Base-by-base conservation (phyloP, 92 coral and sea anemone species). In the Palythoa grandis region DNA sequence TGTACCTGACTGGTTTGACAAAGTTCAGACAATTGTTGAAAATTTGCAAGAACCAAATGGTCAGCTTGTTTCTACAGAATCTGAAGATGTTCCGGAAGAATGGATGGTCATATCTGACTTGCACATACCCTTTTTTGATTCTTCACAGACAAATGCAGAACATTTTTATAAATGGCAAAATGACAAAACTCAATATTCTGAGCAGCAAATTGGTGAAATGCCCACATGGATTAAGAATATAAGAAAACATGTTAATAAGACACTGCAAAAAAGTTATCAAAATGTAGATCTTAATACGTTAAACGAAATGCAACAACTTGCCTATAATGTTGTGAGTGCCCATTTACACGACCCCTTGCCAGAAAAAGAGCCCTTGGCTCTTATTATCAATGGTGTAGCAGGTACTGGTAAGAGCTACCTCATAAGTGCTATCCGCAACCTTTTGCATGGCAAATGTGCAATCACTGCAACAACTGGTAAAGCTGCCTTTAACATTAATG, bases 1-100 rank as follows among this genome's bases (percentile, higher is more conserved):
- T 86, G 96, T 93, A 20, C 89, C 96, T 12, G 96, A 93, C 86
- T 93, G 92, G 96, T 88, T 93, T 86, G 92, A 93, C 85, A 93
- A 93, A 91, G 87, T 91, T 52, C 92, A 88, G 63, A 47, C 86
- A 56, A 88, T 88, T 83, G 39, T 93, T 79, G 89, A 86, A 83
- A 88, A 76, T 53, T 92, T 90, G 78, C 82, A 93, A 73, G 66
- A 88, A 79, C 54, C 86, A 86, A 82, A 70, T 72, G 89, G 78
- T 68, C 90, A 65, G 70, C 39, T 2, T 13, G n/a, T 25, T 87
- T 52, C 25, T 7, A 84, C 72, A 52, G 86, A 87, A 57, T 11
- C 78, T 78, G 89, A 17, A 52, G 65, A 86, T 56, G 74, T 79
- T 39, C 54, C 1, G 25, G 61, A 61, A 56, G 47, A 71, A 71